Evolutionary conservation across 2,797 vertebrate genomes (phyloP), one percentile per base, ranked within the genome.

Genomic region (Heteromormyrus szaboi): DNA sequence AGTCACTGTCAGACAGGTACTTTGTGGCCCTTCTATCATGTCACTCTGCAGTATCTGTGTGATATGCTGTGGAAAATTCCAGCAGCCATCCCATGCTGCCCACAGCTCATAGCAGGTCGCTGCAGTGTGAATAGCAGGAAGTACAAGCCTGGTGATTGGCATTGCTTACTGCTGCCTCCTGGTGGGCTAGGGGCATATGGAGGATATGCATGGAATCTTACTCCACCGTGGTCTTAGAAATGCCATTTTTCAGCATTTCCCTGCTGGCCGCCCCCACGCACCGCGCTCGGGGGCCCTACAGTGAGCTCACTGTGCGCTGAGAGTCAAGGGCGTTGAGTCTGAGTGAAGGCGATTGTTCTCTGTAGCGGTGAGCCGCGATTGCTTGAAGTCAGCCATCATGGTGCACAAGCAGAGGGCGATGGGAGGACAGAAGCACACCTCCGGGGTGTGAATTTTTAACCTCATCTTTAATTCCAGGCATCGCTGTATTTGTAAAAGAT

Each of bases 341-440:
- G 29, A 85, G 81, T 68, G 83, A 85, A 72, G 81, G 29, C 46
- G n/a, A 86, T 53, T 76, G 62, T 86, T 54, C 25, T 86, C 29
- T 12, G 25, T 50, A 29, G 11, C 46, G 17, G 46, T 22, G 56
- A n/a, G 9, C 81, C n/a, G 54, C 81, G 11, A 59, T 86, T 25
- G 81, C 25, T 48, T 85, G 54, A 22, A 81, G 81, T 86, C 48
- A 76, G 46, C 17, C 29, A 65, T 85, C 88, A 46, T 19, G 59
- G 19, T 3, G 51, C 50, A 81, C 72, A 83, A n/a, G 5, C 9
- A 56, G 29, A 83, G 83, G 56, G 41, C 56, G 4, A 3, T 19
- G 14, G n/a, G 51, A 76, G 88, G 88, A 48, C n/a, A 89, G 84
- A 44, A 37, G 19, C 29, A 22, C 11, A 44, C 85, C 48, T 86